Conservation (phyloP, 2,797 vertebrate species). For the Syngnathus rostellatus region DNA sequence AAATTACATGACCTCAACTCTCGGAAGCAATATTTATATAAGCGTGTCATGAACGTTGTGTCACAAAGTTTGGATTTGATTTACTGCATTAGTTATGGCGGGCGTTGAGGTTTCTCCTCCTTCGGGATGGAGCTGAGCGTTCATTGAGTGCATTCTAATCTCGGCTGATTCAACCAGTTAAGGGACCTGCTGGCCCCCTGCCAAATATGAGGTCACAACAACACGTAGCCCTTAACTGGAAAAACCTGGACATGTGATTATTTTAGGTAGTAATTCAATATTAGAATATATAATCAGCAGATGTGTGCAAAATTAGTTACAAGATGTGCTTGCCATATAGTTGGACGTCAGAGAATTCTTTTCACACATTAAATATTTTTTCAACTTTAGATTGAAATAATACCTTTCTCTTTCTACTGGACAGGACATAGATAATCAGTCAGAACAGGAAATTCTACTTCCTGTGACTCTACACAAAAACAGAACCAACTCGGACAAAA, state of each 20-base stretch:
- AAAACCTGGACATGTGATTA: conserved; percentile 67
- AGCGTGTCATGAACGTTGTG: neutral
- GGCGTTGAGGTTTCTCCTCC: conserved; percentile 59
- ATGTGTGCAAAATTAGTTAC: neutral
- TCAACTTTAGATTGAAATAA: neutral
- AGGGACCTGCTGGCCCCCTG: conserved; percentile 71
- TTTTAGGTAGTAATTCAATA: neutral
- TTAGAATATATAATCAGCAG: neutral
- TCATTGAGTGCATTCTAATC: conserved; percentile 34
- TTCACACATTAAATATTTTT: neutral
- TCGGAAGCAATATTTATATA: neutral
- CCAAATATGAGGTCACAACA: conserved; percentile 82
- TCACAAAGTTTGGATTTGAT: neutral
- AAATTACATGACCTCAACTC: neutral
- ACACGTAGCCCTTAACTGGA: conserved; percentile 72
- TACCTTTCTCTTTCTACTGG: conserved; percentile 57
- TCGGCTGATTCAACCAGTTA: conserved; percentile 43
- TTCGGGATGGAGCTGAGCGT: conserved; percentile 63
- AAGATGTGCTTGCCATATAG: conserved; percentile 3
- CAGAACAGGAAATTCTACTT: conserved; percentile 74
- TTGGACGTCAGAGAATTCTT: neutral
- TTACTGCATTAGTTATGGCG: conserved; percentile 20
- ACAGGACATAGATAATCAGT: conserved; percentile 77
- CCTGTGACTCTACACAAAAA: conserved; percentile 68
- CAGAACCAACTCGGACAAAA: conserved; percentile 25